phyloP scores from a whole-genome alignment of 2,888 invertebrate species.

The Iphiclides podalirius region DNA sequence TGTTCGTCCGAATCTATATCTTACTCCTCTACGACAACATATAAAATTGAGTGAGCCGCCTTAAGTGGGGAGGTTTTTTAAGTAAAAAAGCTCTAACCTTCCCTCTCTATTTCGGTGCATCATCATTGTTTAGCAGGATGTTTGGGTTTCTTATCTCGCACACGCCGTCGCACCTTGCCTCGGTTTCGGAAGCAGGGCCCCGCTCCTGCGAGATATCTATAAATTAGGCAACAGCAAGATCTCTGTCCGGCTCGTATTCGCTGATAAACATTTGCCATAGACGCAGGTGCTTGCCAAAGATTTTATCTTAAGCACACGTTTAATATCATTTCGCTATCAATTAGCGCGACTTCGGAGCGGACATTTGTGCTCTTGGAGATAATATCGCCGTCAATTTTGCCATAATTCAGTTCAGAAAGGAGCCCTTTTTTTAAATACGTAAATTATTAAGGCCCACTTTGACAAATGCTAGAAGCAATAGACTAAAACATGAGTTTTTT shows the following conservation, averaged over 20 bases:
- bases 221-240: slow-evolving; percentile 63
- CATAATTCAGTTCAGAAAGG: not conserved
- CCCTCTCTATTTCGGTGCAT: slow-evolving; percentile 56
- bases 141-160: slow-evolving; percentile 74
- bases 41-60: slow-evolving; percentile 24
- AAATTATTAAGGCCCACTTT: no score
- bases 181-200: slow-evolving; percentile 47
- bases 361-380: slow-evolving; percentile 37
- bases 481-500: no score
- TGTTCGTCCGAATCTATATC: slow-evolving; percentile 28
- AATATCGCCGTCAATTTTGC: slow-evolving; percentile 30
- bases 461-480: no score
- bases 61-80: slow-evolving; percentile 53
- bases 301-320: slow-evolving; percentile 62
- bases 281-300: slow-evolving; percentile 55
- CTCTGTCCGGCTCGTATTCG: slow-evolving; percentile 60
- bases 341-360: slow-evolving; percentile 53
- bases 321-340: slow-evolving; percentile 49
- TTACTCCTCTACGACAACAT: slow-evolving; percentile 33
- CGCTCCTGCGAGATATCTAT: slow-evolving; percentile 57
- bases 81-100: slow-evolving; percentile 58
- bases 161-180: slow-evolving; percentile 72
- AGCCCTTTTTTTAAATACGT: no score
- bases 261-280: slow-evolving; percentile 62
- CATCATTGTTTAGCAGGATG: slow-evolving; percentile 67